Conservation (phyloP, 1,140 invertebrate genomes). For the Spodoptera litura region DNA sequence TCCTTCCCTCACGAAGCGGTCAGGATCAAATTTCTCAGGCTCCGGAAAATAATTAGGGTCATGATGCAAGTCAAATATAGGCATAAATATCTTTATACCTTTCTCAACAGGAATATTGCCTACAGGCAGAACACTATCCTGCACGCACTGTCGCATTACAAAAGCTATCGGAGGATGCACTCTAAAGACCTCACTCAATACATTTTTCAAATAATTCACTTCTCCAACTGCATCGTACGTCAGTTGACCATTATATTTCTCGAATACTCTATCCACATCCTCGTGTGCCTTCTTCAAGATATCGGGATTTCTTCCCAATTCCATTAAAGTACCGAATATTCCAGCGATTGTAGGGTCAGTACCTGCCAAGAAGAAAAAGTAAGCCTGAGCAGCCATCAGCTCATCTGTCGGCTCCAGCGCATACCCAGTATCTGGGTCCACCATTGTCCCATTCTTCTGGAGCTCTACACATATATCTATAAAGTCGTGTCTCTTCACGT, state of each 20-base stretch:
- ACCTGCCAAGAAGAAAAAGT: slow-evolving; percentile 84
- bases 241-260: slow-evolving; percentile 57
- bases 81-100: slow-evolving; percentile 61
- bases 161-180: slow-evolving; percentile 71
- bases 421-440: slow-evolving; percentile 50
- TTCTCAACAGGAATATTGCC: slow-evolving; percentile 60
- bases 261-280: slow-evolving; percentile 85
- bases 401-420: slow-evolving; percentile 63
- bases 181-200: slow-evolving; percentile 78
- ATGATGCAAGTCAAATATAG: slow-evolving; percentile 65
- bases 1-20: slow-evolving; percentile 68
- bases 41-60: slow-evolving; percentile 73
- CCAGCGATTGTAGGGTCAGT: slow-evolving; percentile 87
- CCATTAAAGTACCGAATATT: slow-evolving; percentile 79
- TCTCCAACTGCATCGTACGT: slow-evolving; percentile 67
- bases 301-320: slow-evolving; percentile 85
- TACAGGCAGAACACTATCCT: slow-evolving; percentile 71
- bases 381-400: slow-evolving; percentile 72
- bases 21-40: slow-evolving; percentile 79
- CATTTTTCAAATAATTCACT: slow-evolving; percentile 71
- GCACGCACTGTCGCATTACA: slow-evolving; percentile 67
- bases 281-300: slow-evolving; percentile 85
- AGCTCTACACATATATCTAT: slow-evolving; percentile 57
- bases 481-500: slow-evolving; percentile 58
- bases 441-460: slow-evolving; percentile 56